A percentile compares a stretch with the other conserved stretches of the same genome.
phyloP scores from a whole-genome alignment of 2,113 vertebrate species.

The Tachysurus fulvidraco region DNA sequence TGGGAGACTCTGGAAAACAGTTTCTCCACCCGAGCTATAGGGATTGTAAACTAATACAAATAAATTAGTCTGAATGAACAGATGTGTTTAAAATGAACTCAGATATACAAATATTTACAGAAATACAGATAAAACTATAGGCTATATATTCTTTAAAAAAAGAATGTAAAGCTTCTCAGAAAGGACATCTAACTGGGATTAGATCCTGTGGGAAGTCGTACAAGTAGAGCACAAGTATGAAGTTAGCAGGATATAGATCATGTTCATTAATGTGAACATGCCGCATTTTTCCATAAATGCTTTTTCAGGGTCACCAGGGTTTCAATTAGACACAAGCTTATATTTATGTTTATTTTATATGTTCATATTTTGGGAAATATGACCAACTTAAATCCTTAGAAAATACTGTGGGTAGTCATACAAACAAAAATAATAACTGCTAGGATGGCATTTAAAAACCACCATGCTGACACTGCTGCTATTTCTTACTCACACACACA shows the following conservation, averaged over 20 bases:
- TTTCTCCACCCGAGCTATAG: not conserved
- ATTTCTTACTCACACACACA: not conserved
- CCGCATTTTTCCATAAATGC: not conserved
- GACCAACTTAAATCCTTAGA: not conserved
- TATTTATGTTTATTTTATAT: not conserved
- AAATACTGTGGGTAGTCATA: not conserved
- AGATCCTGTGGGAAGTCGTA: not conserved
- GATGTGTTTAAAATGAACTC: not conserved
- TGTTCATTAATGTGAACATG: not conserved
- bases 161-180: not conserved
- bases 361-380: not conserved
- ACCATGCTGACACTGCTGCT: not conserved
- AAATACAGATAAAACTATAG: too few relatives aligned
- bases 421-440: not conserved
- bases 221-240: not conserved
- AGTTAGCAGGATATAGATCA: not conserved
- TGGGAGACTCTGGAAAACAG: not conserved
- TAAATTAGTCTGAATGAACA: not conserved
- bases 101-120: not conserved
- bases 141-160: too few relatives aligned
- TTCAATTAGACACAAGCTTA: not conserved
- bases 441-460: not conserved
- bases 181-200: not conserved
- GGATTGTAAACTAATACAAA: not conserved
- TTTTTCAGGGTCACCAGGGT: not conserved